phyloP scores from a whole-genome alignment of 2,888 invertebrate species.

The Morpho helenor region DNA sequence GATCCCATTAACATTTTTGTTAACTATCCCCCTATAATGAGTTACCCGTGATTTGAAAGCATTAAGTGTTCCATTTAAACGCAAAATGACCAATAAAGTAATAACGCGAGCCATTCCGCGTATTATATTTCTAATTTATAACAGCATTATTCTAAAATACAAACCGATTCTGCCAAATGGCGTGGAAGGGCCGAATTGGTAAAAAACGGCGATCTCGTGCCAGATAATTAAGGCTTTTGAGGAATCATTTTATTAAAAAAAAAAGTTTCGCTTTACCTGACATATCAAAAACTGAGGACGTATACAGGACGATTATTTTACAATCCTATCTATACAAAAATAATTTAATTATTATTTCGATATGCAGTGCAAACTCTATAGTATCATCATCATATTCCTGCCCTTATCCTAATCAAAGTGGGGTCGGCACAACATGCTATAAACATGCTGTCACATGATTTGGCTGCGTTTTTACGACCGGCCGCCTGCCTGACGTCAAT shows the following conservation, averaged over 20 bases:
- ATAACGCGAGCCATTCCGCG: constrained; percentile 13
- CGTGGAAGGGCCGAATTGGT: constrained; percentile 49
- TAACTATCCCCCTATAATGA: neutral
- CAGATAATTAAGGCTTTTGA: constrained; percentile 72
- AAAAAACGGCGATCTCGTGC: constrained; percentile 74
- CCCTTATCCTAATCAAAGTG: no score
- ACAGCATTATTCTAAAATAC: constrained; percentile 37
- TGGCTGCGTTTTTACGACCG: no score
- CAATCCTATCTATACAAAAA: neutral
- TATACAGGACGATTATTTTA: constrained; percentile 39
- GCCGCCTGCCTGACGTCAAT: no score
- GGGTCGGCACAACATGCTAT: no score
- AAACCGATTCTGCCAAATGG: constrained; percentile 58
- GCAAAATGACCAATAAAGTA: constrained; percentile 22
- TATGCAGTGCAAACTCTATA: no score
- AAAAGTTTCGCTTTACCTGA: constrained; percentile 72
- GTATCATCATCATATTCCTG: no score
- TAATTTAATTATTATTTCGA: neutral
- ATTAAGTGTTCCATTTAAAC: constrained; percentile 2
- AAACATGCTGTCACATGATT: no score
- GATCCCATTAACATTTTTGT: neutral
- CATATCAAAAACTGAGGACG: constrained; percentile 50
- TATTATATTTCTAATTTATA: constrained; percentile 35
- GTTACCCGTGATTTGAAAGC: neutral
- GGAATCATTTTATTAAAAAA: constrained; percentile 64